Evolutionary conservation across 2,797 vertebrate genomes (phyloP).

Genomic region (Telmatherina bonti): DNA sequence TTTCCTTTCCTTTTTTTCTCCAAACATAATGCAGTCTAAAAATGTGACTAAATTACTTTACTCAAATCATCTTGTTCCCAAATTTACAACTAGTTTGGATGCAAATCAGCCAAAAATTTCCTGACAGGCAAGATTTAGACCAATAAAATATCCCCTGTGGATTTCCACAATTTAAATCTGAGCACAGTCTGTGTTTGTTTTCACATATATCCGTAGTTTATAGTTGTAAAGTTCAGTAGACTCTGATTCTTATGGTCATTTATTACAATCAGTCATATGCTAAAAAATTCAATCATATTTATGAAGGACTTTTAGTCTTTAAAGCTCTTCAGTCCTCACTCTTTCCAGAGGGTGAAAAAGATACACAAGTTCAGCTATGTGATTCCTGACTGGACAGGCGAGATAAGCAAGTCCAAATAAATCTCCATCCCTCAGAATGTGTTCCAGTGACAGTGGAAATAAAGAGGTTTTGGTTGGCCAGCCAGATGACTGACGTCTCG

Average conservation of each 20-base stretch:
- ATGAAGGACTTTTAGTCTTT: conserved; percentile 65
- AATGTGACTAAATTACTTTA: not conserved
- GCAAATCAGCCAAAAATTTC: not conserved
- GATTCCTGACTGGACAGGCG: conserved; percentile 81
- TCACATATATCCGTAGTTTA: not conserved
- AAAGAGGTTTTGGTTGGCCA: conserved; percentile 84
- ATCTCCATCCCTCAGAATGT: conserved; percentile 80
- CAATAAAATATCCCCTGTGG: not conserved
- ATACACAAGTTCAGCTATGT: conserved; percentile 80
- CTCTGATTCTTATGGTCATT: conserved; percentile 14
- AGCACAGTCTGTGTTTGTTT: not conserved
- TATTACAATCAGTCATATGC: conserved; percentile 51
- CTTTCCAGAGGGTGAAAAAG: conserved; percentile 66
- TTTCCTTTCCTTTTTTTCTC: not conserved
- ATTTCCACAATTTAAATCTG: too few relatives aligned
- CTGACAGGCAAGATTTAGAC: not conserved
- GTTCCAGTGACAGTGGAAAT: conserved; percentile 86
- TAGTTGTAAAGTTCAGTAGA: conserved; percentile 24
- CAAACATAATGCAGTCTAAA: not conserved
- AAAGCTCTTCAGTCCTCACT: conserved; percentile 59
- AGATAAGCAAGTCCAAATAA: conserved; percentile 86
- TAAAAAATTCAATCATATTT: conserved; percentile 67
- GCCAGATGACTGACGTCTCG: conserved; percentile 81
- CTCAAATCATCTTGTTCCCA: not conserved
- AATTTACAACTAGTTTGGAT: not conserved